Evolutionary conservation across 2,888 invertebrate species (phyloP), one percentile per base, ranked within the genome.

Genomic region (Latrodectus elegans): DNA sequence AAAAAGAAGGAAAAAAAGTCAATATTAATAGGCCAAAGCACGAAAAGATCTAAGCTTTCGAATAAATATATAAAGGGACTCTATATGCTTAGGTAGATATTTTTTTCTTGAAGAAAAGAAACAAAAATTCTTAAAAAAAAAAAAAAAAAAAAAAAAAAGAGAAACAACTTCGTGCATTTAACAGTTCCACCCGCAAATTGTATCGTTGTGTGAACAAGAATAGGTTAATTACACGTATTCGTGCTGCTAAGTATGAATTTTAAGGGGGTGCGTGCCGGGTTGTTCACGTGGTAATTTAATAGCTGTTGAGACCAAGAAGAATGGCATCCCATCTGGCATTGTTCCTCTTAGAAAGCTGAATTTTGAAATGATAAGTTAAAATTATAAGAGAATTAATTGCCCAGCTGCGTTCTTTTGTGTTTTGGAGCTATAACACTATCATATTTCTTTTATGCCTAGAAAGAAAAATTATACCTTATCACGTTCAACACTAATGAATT

Each of bases 11-110:
- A 71, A 60, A 60, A 60, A 22, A 38, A n/a, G 17, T 60, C 49
- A 14, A 65, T 73, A 81, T 81, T 81, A 81, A 81, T 81, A 81
- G 80, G 60, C 17, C 17, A 10, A 4, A 15, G 51, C 80, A 81
- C 80, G 80, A 65, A 60, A 60, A 60, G 60, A 15, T 60, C 12
- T n/a, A 10, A 60, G 60, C n/a, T 60, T 60, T 60, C 60, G 60
- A 60, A n/a, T 60, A 60, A 60, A 60, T 60, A 60, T 60, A 60
- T 38, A 38, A 38, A 38, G 38, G 38, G 38, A 38, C 60, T 11
- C 60, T 15, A 11, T 15, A 12, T 15, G 60, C n/a, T 12, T 60
- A n/a, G 60, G 60, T 60, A 60, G 60, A 60, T 15, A 55, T 60
- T 60, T n/a, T 60, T 60, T 60, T 15, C n/a, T 60, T 15, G 12